Evolutionary conservation across 2,113 vertebrate genomes (phyloP).

Genomic region (Elachura formosa): DNA sequence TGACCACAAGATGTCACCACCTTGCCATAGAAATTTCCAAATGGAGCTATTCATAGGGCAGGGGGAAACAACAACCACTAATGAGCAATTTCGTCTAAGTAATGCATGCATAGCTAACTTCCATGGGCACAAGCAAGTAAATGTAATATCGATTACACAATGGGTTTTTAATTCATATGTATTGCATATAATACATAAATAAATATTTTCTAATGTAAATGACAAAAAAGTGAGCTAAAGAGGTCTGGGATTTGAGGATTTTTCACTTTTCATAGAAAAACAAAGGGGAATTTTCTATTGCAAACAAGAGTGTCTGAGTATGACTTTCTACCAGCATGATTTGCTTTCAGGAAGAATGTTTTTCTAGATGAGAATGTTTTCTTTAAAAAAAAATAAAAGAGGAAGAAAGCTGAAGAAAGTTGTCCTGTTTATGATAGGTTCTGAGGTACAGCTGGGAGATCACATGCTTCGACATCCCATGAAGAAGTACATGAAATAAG

Average conservation of each 20-base stretch:
- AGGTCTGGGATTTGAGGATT: not conserved
- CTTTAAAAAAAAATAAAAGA: not conserved
- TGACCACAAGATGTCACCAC: constrained; percentile 33
- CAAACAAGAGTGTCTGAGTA: not conserved
- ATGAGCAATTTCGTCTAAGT: not conserved
- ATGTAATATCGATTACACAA: not conserved
- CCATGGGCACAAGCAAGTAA: not conserved
- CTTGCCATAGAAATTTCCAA: not conserved
- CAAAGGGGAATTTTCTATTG: not conserved
- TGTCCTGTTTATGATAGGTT: not conserved
- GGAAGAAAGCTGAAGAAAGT: not conserved
- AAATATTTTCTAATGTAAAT: not conserved
- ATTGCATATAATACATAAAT: not conserved
- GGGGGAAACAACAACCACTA: not conserved
- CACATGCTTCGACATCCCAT: not conserved
- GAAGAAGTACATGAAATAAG: not conserved
- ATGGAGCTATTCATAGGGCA: rapidly evolving
- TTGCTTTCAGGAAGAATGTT: not conserved
- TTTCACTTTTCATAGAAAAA: not conserved
- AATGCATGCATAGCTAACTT: not conserved
- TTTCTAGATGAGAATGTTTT: not conserved
- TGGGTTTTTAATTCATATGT: rapidly evolving
- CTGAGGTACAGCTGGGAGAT: not conserved
- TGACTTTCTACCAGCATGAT: not conserved
- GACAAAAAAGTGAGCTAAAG: not conserved